Base-by-base conservation (phyloP, 2,797 vertebrate species). In the Pipistrellus nathusii region DNA sequence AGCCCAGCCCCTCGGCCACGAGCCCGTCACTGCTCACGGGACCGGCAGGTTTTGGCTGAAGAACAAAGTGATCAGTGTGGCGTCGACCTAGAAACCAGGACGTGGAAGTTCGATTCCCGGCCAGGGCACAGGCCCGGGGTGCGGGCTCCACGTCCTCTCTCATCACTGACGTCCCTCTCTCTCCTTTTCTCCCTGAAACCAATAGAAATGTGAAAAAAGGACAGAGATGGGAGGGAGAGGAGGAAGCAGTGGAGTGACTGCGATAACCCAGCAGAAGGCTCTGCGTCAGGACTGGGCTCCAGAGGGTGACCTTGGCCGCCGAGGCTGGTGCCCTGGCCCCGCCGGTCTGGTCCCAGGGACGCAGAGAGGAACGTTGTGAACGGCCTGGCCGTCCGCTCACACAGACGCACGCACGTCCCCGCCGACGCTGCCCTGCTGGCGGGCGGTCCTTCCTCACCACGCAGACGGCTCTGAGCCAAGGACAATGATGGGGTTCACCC, bases 371-470 rank as follows among this genome's bases (percentile, higher is more conserved):
- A 11, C 27, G 35, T 48, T 73, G 15, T 12, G 73, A 91, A 76
- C 62, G 4, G 51, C 85, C 76, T 64, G 7, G 38, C 51, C 96
- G 7, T 44, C 51, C 96, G 85, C 86, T 85, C 94, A 84, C 75
- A 93, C 88, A 89, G 25, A 90, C 92, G 21, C 87, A 77, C 92
- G 91, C 88, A 93, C 85, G 86, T 85, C 95, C 95, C 88, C 77
- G n/a, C 14, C 87, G 90, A 85, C 48, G 94, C 92, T 23, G 44
- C 84, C 35, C 91, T 66, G 93, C 38, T 69, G 38, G 25, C 3
- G 90, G 48, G 25, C 3, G 90, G 44, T 75, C 88, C 62, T 64
- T 23, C 2, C 41, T 30, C 68, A 75, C 27, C 78, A 76, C 44
- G 77, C 13, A 51, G 41, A 41, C 12, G 41, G 68, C 84, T 21